Evolutionary conservation across 2,888 invertebrate species (phyloP).

Genomic region (Tetrapedia diversipes): DNA sequence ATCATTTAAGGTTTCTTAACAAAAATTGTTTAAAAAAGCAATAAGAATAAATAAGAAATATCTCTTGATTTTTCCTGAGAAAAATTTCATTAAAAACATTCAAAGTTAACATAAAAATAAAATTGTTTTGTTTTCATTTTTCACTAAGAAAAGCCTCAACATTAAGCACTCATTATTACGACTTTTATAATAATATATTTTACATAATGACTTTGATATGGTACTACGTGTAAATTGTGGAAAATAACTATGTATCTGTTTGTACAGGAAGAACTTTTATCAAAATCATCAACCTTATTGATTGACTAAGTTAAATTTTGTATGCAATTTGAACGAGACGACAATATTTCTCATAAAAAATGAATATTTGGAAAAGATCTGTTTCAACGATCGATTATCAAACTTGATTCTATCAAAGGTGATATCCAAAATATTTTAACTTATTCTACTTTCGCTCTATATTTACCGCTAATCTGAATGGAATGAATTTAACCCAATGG

Average conservation of each 20-base stretch:
- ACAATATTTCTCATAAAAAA: slow-evolving; percentile 41
- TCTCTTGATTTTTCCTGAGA: slow-evolving; percentile 11
- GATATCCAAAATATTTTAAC: slow-evolving; percentile 68
- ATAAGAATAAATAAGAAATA: slow-evolving; percentile 10
- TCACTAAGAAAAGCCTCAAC: slow-evolving; percentile 18
- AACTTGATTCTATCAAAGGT: slow-evolving; percentile 55
- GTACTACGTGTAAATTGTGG: slow-evolving; percentile 57
- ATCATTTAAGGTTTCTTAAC: slow-evolving; percentile 19
- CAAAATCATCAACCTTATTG: slow-evolving; percentile 55
- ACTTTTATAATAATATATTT: slow-evolving; percentile 31
- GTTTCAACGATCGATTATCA: slow-evolving; percentile 47
- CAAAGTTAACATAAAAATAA: slow-evolving; percentile 11
- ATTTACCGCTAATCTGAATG: slow-evolving; percentile 54
- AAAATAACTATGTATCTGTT: slow-evolving; percentile 55
- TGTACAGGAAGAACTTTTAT: slow-evolving; percentile 62
- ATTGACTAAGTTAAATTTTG: slow-evolving; percentile 53
- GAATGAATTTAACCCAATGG: slow-evolving; percentile 43
- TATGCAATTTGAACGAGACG: slow-evolving; percentile 40
- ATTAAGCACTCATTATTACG: slow-evolving; percentile 34
- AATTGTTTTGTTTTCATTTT: slow-evolving; percentile 1
- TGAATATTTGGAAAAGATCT: slow-evolving; percentile 49
- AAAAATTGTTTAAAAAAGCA: slow-evolving; percentile 12
- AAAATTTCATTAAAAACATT: slow-evolving; percentile 26
- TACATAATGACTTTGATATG: slow-evolving; percentile 53
- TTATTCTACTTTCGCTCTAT: slow-evolving; percentile 62